Conservation (phyloP, 2,113 vertebrate species). For the Plectropomus leopardus region DNA sequence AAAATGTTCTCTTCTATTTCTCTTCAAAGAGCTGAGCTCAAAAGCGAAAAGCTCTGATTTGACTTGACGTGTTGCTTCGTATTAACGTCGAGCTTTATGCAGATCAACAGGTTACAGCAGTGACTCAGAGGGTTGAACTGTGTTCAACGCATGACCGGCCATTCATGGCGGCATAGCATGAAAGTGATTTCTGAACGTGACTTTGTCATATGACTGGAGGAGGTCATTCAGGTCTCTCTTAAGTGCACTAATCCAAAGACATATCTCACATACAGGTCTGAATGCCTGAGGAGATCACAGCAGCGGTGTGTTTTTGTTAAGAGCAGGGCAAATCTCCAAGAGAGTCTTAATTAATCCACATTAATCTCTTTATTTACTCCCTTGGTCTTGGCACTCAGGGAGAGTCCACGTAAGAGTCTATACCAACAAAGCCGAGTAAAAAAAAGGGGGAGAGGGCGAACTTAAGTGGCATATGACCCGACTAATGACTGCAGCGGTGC, state of each 20-base stretch:
- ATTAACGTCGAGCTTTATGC: slow-evolving; percentile 6
- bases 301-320: slow-evolving; percentile 13
- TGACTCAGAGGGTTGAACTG: slow-evolving; percentile 5
- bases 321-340: slow-evolving; percentile 11
- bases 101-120: slow-evolving; percentile 35
- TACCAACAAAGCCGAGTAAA: slow-evolving; percentile 20
- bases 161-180: not conserved
- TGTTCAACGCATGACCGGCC: slow-evolving; percentile 19
- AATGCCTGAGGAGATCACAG: slow-evolving; percentile 43
- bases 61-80: not conserved
- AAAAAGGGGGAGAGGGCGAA: not conserved
- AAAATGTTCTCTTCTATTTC: not conserved
- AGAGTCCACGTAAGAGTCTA: not conserved
- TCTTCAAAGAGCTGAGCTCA: not conserved
- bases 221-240: slow-evolving; percentile 8
- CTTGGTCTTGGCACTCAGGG: slow-evolving; percentile 11
- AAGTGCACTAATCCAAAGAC: slow-evolving; percentile 48
- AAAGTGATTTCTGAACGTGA: slow-evolving; percentile 47
- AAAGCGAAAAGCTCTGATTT: not conserved
- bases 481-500: slow-evolving; percentile 15
- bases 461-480: slow-evolving; percentile 32
- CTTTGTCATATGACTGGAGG: slow-evolving; percentile 45
- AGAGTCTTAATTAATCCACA: slow-evolving; percentile 55
- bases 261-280: slow-evolving; percentile 24
- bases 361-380: slow-evolving; percentile 56